Percentiles rank a stretch among this genome's conserved stretches.
Evolutionary conservation across 2,113 vertebrate genomes (phyloP).

Genomic region (Mungos mungo): DNA sequence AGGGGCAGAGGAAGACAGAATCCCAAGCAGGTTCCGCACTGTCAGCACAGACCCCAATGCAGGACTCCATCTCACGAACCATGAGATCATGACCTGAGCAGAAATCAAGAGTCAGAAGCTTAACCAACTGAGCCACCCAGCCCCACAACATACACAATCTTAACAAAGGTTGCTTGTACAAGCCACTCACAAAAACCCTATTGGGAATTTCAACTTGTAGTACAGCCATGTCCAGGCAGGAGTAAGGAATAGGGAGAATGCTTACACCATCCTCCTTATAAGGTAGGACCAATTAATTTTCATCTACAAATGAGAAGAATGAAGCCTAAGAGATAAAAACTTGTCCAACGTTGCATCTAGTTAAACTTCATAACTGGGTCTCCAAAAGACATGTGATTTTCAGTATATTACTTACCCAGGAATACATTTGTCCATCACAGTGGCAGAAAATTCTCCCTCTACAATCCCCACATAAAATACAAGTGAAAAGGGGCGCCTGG

Average conservation of each 20-base stretch:
- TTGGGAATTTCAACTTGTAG: slow-evolving; percentile 40
- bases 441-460: not conserved
- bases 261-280: not conserved
- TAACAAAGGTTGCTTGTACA: not conserved
- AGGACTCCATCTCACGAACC: too few species aligned
- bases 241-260: not conserved
- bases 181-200: not conserved
- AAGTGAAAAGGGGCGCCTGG: not conserved
- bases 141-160: not conserved
- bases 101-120: too few species aligned
- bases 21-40: too few species aligned
- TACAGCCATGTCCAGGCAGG: not conserved
- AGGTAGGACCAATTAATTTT: not conserved
- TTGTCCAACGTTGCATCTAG: not conserved
- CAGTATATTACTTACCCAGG: not conserved
- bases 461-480: not conserved
- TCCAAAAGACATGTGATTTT: not conserved
- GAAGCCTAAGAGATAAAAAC: not conserved
- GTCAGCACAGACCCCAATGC: too few species aligned
- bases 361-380: not conserved
- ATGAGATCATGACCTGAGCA: too few species aligned
- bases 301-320: not conserved
- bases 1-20: too few species aligned
- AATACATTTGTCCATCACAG: not conserved
- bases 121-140: too few species aligned